phyloP scores from a whole-genome alignment of 1,140 invertebrate genomes.

The Campoletis sonorensis region DNA sequence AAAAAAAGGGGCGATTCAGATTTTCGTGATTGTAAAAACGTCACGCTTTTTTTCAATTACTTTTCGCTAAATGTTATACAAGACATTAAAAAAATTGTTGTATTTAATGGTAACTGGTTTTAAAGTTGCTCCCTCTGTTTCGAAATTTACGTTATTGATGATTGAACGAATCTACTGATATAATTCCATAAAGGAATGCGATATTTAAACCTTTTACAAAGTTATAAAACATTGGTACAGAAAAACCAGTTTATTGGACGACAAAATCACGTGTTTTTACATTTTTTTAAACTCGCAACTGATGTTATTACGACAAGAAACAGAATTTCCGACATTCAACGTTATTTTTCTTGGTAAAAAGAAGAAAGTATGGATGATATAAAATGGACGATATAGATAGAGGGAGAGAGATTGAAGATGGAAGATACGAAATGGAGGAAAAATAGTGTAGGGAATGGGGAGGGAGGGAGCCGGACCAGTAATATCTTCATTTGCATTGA shows the following conservation, averaged over 20 bases:
- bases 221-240: not conserved
- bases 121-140: not conserved
- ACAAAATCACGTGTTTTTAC: not conserved
- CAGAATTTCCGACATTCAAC: not conserved
- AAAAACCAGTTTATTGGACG: not conserved
- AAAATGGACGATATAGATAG: slow-evolving; percentile 8
- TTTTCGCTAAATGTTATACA: too few species aligned
- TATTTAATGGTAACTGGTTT: too few species aligned
- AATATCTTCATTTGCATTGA: slow-evolving; percentile 69
- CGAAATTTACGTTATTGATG: not conserved
- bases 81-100: too few species aligned
- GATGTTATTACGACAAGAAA: not conserved
- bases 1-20: too few species aligned
- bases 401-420: slow-evolving; percentile 4
- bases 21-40: too few species aligned
- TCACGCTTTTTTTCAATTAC: too few species aligned
- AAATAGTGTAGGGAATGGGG: not conserved
- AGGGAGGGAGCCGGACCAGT: slow-evolving; percentile 44
- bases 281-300: not conserved
- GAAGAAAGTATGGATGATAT: slow-evolving; percentile 6
- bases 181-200: not conserved
- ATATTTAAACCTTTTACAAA: not conserved
- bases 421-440: not conserved
- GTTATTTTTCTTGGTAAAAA: not conserved
- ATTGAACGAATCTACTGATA: not conserved